Evolutionary conservation across 2,113 vertebrate genomes (phyloP).

Genomic region (Oceanodroma tethys): DNA sequence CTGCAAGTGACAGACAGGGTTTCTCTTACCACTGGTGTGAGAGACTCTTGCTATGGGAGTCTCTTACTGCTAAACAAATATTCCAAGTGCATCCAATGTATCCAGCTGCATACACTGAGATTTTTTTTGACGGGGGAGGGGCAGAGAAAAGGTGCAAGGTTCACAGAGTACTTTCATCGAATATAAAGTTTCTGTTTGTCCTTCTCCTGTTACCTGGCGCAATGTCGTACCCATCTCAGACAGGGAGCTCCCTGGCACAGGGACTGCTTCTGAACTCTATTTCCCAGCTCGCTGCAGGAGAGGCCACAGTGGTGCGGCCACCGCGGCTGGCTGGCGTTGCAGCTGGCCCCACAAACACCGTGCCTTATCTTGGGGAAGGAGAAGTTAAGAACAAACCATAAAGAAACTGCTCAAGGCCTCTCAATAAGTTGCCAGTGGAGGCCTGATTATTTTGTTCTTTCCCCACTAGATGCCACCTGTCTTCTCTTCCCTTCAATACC

Average conservation of each 20-base stretch:
- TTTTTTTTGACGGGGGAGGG: accelerated
- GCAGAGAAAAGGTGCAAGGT: neutral
- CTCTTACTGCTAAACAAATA: neutral
- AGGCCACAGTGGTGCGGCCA: neutral
- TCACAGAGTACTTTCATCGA: neutral
- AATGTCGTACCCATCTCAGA: neutral
- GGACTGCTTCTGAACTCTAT: neutral
- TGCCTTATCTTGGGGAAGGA: neutral
- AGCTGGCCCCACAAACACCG: neutral
- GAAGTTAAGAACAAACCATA: neutral
- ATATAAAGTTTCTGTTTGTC: neutral
- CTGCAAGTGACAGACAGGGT: neutral
- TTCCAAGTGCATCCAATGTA: neutral
- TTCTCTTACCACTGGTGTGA: neutral
- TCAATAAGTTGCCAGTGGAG: neutral
- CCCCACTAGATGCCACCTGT: neutral
- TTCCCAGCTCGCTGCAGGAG: neutral
- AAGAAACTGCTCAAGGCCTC: neutral
- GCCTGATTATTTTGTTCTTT: neutral
- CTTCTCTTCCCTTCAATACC: neutral
- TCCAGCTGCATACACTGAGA: neutral
- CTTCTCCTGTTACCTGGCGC: neutral
- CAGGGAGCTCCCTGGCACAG: neutral
- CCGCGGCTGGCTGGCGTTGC: neutral
- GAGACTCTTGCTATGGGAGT: neutral